Evolutionary conservation across 2,113 vertebrate genomes (phyloP).

Genomic region (Oryzias curvinotus): DNA sequence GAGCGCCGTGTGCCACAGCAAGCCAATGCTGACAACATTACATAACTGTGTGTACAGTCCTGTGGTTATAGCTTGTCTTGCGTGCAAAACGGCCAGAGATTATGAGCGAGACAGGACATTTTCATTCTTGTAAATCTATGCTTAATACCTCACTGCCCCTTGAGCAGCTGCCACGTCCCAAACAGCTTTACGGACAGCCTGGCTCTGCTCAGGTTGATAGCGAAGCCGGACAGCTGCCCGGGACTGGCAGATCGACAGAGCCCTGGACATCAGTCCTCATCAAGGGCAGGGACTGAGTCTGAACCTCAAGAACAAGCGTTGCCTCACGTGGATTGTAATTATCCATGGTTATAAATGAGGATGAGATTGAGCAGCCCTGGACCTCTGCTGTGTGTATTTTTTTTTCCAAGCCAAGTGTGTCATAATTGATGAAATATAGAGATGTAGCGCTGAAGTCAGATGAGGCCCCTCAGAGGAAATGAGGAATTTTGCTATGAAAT

Average conservation of each 20-base stretch:
- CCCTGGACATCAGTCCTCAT: slow-evolving; percentile 21
- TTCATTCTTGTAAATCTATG: slow-evolving; percentile 73
- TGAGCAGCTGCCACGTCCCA: slow-evolving; percentile 69
- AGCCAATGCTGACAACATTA: slow-evolving; percentile 42
- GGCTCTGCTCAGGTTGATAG: slow-evolving; percentile 64
- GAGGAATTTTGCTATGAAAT: slow-evolving; percentile 30
- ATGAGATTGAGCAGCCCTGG: slow-evolving; percentile 3
- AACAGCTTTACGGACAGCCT: slow-evolving; percentile 62
- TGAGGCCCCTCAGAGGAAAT: slow-evolving; percentile 19
- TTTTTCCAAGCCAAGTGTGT: slow-evolving; percentile 18
- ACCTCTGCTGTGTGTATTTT: neutral
- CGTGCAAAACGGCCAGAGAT: slow-evolving; percentile 63
- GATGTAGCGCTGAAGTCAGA: slow-evolving; percentile 8
- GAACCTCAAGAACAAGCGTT: slow-evolving; percentile 58
- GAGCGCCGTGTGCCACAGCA: slow-evolving; percentile 21
- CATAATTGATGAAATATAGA: slow-evolving; percentile 19
- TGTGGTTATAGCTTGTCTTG: slow-evolving; percentile 39
- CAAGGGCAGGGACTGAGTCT: slow-evolving; percentile 39
- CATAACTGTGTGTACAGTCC: slow-evolving; percentile 42
- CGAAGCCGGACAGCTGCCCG: slow-evolving; percentile 59
- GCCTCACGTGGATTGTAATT: slow-evolving; percentile 52
- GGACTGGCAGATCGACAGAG: slow-evolving; percentile 29
- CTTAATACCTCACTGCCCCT: slow-evolving; percentile 73
- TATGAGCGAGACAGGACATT: slow-evolving; percentile 62
- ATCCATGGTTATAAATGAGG: slow-evolving; percentile 44